These are phyloP conservation scores for Marasmarcha lunaedactyla DNA, from an alignment of 2,888 invertebrate species.

Conservation along the genomic window DNA sequence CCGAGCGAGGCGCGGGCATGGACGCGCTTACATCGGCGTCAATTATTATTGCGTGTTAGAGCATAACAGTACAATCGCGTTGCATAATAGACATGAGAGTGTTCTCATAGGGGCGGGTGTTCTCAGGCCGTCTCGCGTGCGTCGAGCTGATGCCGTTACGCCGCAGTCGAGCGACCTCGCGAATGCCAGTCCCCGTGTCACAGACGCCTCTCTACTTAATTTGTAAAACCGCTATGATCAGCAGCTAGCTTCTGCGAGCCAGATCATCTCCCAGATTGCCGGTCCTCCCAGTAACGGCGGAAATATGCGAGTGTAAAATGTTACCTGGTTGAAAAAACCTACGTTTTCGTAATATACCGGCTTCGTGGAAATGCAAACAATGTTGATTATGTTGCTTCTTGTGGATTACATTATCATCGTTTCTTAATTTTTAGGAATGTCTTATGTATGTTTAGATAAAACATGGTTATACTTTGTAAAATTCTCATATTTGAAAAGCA, in stretches of 20 bases:
- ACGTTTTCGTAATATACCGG: too few relatives aligned
- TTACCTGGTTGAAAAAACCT: too few relatives aligned
- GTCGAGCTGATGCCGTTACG: constrained; percentile 5
- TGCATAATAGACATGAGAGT: constrained; percentile 54
- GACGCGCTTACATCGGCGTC: constrained; percentile 25
- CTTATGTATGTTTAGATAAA: too few relatives aligned
- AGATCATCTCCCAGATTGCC: constrained; percentile 7
- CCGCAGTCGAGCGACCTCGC: neutral
- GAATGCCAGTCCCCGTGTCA: constrained; percentile 16
- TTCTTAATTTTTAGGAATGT: too few relatives aligned
- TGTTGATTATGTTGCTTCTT: too few relatives aligned
- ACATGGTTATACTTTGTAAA: too few relatives aligned
- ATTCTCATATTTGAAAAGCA: too few relatives aligned
- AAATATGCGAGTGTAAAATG: constrained; percentile 6
- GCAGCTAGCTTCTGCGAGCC: constrained; percentile 7
- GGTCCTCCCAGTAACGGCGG: constrained; percentile 5
- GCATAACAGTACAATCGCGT: constrained; percentile 49
- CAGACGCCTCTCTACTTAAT: constrained; percentile 9
- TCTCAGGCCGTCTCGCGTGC: constrained; percentile 28
- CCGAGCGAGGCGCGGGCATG: constrained; percentile 17
- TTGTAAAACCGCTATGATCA: constrained; percentile 19
- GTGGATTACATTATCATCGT: too few relatives aligned
- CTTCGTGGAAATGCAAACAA: too few relatives aligned
- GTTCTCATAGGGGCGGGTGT: constrained; percentile 39
- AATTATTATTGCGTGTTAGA: constrained; percentile 50